Percentiles rank a stretch among this genome's conserved stretches.
Conservation (phyloP, 1,140 invertebrate genomes). For the Drosophila pallidifrons region DNA sequence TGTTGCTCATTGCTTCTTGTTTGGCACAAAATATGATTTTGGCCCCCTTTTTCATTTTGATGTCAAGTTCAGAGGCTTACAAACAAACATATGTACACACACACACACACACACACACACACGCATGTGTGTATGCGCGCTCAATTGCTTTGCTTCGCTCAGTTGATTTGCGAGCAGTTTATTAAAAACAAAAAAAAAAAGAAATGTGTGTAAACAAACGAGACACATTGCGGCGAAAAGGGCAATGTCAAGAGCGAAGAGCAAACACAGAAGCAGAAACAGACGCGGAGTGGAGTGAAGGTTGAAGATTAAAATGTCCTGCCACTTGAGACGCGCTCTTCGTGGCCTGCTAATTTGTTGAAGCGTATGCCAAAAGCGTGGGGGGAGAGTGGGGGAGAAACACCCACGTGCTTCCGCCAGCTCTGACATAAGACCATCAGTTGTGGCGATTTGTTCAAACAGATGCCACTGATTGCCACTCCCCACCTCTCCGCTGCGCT, state of each 20-base stretch:
- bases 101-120: not conserved
- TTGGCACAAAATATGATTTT: no score
- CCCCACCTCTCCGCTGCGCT: not conserved
- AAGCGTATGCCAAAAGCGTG: conserved; percentile 4
- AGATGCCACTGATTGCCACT: conserved; percentile 38
- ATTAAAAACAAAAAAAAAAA: conserved; percentile 56
- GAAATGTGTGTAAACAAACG: conserved; percentile 49
- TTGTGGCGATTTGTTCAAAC: conserved; percentile 33
- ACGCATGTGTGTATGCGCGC: not conserved
- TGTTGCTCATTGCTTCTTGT: not conserved
- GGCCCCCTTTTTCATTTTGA: no score
- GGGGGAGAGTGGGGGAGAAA: not conserved
- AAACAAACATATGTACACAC: not conserved
- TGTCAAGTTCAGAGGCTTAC: not conserved
- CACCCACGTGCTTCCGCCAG: no score
- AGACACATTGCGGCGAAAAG: not conserved
- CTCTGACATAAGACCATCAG: not conserved
- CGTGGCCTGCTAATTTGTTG: conserved; percentile 42
- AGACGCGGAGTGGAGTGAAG: not conserved
- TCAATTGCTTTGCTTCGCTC: conserved; percentile 22
- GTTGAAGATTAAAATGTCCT: conserved; percentile 40
- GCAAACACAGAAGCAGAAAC: conserved; percentile 9
- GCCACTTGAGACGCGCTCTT: conserved; percentile 20
- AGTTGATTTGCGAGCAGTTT: conserved; percentile 70
- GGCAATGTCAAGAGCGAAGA: not conserved